These are phyloP conservation scores for Takifugu bimaculatus DNA, from an alignment of 2,113 vertebrate genomes.

Conservation along the genomic window DNA sequence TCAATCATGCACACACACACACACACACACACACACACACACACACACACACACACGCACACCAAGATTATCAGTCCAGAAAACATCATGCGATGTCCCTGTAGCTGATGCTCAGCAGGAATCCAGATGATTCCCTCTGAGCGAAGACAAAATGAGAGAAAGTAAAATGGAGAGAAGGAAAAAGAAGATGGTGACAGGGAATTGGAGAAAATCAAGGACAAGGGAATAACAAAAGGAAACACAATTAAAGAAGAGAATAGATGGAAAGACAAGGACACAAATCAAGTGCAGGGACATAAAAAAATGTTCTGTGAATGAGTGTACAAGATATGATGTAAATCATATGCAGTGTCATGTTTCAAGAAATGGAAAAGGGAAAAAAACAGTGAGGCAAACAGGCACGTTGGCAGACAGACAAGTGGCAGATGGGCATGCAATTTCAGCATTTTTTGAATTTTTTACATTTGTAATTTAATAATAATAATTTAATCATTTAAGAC, in stretches of 20 bases:
- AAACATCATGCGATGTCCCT: constrained; percentile 23
- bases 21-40: constrained; percentile 13
- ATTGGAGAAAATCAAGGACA: too few relatives aligned
- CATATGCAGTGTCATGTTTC: constrained; percentile 10
- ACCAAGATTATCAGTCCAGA: constrained; percentile 30
- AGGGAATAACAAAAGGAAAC: too few relatives aligned
- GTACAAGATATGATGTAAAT: constrained; percentile 4
- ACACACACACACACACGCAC: constrained; percentile 21
- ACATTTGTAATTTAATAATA: too few relatives aligned
- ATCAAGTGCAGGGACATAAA: neutral
- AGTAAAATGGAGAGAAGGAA: neutral
- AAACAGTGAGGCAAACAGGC: neutral
- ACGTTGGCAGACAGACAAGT: neutral
- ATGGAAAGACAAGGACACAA: neutral
- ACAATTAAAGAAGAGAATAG: neutral
- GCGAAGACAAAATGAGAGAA: constrained; percentile 1
- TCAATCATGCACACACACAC: constrained; percentile 39
- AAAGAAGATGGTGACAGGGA: neutral
- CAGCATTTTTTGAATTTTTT: too few relatives aligned
- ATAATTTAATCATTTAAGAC: too few relatives aligned
- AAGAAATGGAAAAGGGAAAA: constrained; percentile 14
- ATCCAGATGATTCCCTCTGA: constrained; percentile 28
- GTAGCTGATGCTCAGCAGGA: constrained; percentile 10
- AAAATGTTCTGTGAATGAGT: constrained; percentile 5
- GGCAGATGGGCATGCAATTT: too few relatives aligned